Evolutionary conservation across 2,797 vertebrate species (phyloP), one percentile per base, ranked within the genome.

Genomic region (Scolopax bukidnonensis): DNA sequence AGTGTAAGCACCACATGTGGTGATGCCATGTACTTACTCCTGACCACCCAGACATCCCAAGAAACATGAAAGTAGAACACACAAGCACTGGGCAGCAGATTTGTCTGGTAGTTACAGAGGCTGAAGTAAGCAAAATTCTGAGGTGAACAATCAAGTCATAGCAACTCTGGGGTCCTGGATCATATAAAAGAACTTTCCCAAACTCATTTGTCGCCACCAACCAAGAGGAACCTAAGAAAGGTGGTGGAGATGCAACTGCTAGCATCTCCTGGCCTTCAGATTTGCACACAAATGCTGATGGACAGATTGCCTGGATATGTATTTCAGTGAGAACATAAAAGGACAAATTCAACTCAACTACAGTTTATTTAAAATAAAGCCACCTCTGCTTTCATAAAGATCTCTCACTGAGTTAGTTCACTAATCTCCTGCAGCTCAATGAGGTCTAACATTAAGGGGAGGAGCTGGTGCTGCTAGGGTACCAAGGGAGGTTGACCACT

Each of bases 281-380:
- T 6, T 2, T 43, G 53, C 23, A 67, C 18, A 25, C 14, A 54
- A 63, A 9, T 0, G 1, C 54, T 21, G 28, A 12, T 80, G 40
- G 12, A 51, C 76, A 63, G 23, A 53, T 48, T 7, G 32, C 33
- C 36, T 36, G 36, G 36, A 36, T 36, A 36, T n/a, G n/a, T n/a
- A n/a, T n/a, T 47, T 11, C 56, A 57, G 28, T 2, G 47, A 73
- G 23, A 64, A 59, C 19, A 53, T 4, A 30, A 67, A 64, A 7
- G 7, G 16, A 10, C 5, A 59, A 91, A 56, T 43, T 36, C 56
- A 54, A 51, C 9, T 63, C 8, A 2, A 3, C 10, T 6, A 33
- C 0, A 0, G 16, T 20, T 16, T 60, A 28, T 6, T 45, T 27
- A 50, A 87, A 76, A 20, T 10, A 48, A 45, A 80, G 10, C 12